These are phyloP conservation scores for Arctocebus calabarensis DNA, from an alignment of 2,797 vertebrate genomes.

Conservation along the genomic window DNA sequence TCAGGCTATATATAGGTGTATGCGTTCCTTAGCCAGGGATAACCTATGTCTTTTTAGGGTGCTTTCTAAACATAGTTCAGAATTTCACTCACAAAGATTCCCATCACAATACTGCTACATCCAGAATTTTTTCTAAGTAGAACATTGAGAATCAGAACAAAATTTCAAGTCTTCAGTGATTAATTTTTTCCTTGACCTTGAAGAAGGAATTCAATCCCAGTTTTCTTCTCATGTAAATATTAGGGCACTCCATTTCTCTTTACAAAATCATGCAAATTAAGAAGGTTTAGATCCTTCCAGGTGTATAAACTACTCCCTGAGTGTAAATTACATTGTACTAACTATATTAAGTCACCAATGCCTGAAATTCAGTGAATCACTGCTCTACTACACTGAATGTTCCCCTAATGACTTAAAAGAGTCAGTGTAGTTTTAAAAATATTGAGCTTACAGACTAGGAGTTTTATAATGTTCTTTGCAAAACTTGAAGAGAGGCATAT, in stretches of 20 bases:
- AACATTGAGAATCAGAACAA: neutral
- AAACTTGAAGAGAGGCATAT: conserved; percentile 30
- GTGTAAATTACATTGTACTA: conserved; percentile 75
- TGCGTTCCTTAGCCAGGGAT: too few species aligned
- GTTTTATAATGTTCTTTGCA: conserved; percentile 45
- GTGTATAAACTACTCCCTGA: conserved; percentile 72
- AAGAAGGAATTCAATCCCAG: conserved; percentile 59
- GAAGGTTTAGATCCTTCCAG: conserved; percentile 68
- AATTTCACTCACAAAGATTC: neutral
- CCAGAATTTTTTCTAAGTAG: neutral
- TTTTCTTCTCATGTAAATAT: conserved; percentile 74
- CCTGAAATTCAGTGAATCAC: conserved; percentile 73
- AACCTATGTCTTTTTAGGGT: neutral
- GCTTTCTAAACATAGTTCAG: neutral
- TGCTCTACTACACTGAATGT: conserved; percentile 63
- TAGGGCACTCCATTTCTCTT: conserved; percentile 63
- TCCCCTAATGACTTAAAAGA: conserved; percentile 71
- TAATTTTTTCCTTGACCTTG: conserved; percentile 71
- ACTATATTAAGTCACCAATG: conserved; percentile 63
- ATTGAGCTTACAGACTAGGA: neutral
- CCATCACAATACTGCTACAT: neutral
- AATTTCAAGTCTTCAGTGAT: conserved; percentile 23
- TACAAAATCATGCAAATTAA: conserved; percentile 77
- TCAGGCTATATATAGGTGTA: too few species aligned
- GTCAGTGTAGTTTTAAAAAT: conserved; percentile 44